A percentile compares a stretch with the other conserved stretches of the same genome.
Conservation (phyloP, 2,888 invertebrate genomes). For the Apamea monoglypha region DNA sequence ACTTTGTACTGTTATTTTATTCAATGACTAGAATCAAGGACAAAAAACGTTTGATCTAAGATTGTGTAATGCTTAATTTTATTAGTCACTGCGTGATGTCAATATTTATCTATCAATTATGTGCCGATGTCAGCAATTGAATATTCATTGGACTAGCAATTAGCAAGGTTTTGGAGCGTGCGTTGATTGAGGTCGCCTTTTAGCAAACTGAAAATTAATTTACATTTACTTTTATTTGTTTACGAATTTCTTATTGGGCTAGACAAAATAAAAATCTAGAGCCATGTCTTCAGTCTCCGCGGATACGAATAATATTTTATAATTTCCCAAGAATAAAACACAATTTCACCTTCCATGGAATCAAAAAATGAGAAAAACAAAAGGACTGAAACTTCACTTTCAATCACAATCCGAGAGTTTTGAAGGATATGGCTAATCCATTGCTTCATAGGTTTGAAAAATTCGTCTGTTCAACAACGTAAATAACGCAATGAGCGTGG, state of each 20-base stretch:
- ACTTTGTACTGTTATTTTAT: conserved; percentile 25
- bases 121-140: conserved; percentile 8
- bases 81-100: conserved; percentile 43
- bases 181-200: conserved; percentile 13
- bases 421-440: too few species aligned
- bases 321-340: background rate
- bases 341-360: background rate
- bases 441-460: too few species aligned
- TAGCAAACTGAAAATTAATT: background rate
- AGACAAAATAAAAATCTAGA: background rate
- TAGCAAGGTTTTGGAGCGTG: conserved; percentile 35
- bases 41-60: conserved; percentile 29
- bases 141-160: conserved; percentile 29
- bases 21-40: conserved; percentile 12
- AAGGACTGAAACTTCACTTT: too few species aligned
- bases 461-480: too few species aligned
- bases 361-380: background rate
- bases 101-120: conserved; percentile 53
- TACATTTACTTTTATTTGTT: background rate
- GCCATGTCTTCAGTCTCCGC: background rate
- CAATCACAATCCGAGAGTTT: too few species aligned
- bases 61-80: conserved; percentile 53
- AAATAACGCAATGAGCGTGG: too few species aligned
- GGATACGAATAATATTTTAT: background rate
- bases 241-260: background rate